These are phyloP conservation scores for Laticauda colubrina DNA, from an alignment of 2,113 vertebrate genomes.

Conservation along the genomic window DNA sequence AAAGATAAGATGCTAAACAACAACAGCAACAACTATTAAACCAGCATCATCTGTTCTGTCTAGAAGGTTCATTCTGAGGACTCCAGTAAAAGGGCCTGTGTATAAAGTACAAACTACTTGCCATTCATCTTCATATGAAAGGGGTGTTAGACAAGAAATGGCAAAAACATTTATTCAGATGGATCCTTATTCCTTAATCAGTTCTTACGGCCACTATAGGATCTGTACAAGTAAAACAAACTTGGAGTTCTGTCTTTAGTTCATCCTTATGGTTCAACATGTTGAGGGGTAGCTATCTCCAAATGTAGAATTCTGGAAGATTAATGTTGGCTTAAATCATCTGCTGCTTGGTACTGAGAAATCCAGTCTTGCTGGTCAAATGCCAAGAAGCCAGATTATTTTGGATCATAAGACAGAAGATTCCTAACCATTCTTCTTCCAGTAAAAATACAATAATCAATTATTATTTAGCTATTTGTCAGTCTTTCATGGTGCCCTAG, in stretches of 20 bases:
- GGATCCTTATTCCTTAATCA: background rate
- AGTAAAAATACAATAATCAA: background rate
- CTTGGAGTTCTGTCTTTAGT: background rate
- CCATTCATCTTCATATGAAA: background rate
- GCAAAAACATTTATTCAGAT: background rate
- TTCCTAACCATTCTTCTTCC: background rate
- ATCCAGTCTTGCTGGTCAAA: background rate
- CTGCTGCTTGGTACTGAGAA: background rate
- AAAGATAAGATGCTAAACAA: background rate
- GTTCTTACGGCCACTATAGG: background rate
- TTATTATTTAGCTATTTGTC: background rate
- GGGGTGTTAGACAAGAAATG: background rate
- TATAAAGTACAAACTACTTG: background rate
- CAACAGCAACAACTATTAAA: background rate
- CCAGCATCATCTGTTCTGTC: background rate
- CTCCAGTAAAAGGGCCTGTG: background rate
- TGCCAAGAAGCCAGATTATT: background rate
- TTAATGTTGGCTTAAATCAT: background rate
- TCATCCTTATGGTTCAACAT: background rate
- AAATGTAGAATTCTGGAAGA: background rate
- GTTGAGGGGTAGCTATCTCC: background rate
- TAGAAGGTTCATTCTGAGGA: background rate
- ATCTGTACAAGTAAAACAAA: too few species aligned
- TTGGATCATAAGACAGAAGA: background rate
- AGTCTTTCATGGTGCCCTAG: background rate